phyloP scores from a whole-genome alignment of 2,797 vertebrate genomes.

The Eleutherodactylus coqui region DNA sequence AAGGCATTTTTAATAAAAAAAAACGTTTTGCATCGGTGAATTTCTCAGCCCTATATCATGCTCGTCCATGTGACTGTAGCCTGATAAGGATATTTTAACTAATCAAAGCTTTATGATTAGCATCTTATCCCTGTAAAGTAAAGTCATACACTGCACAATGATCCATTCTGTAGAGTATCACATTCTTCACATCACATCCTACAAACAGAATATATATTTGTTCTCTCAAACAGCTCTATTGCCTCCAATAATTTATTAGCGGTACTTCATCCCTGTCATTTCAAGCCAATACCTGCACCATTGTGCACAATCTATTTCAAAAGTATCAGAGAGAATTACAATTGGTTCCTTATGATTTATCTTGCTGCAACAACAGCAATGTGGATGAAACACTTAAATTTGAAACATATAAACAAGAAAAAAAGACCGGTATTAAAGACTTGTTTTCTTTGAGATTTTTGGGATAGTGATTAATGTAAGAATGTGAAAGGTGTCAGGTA shows the following conservation, averaged over 20 bases:
- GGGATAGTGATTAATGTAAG: conserved; percentile 13
- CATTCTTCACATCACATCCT: not conserved
- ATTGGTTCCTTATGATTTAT: conserved; percentile 8
- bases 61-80: too few species aligned
- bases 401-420: conserved; percentile 2
- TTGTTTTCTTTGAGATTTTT: conserved; percentile 2
- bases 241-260: conserved; percentile 1
- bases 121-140: not conserved
- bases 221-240: not conserved
- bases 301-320: conserved; percentile 7
- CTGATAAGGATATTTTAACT: not conserved
- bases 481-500: conserved; percentile 23
- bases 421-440: not conserved
- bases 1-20: too few species aligned
- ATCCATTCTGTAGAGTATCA: not conserved
- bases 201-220: conserved; percentile 14
- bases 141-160: not conserved
- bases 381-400: conserved; percentile 18
- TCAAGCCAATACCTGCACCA: conserved; percentile 8
- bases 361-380: not conserved
- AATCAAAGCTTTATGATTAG: not conserved
- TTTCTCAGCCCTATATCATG: too few species aligned
- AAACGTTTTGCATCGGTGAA: too few species aligned
- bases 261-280: not conserved
- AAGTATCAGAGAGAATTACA: conserved; percentile 14